Conservation (phyloP, 2,113 vertebrate species). For the Petrocephalus microphthalmus region DNA sequence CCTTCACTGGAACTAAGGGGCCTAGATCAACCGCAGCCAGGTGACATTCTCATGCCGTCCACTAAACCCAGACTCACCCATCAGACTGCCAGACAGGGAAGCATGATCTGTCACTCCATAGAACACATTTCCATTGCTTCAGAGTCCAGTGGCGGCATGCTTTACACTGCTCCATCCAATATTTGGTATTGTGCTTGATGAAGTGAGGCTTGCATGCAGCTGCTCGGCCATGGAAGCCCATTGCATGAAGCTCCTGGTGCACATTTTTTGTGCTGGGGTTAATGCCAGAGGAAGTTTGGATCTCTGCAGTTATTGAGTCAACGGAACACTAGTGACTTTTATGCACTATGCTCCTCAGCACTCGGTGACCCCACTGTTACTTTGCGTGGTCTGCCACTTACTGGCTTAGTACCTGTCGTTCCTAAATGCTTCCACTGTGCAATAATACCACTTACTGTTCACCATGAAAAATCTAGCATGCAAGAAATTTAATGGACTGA, state of each 20-base stretch:
- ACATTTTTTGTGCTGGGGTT: not conserved
- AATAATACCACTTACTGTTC: not conserved
- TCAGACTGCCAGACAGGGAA: not conserved
- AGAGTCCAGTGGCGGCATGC: not conserved
- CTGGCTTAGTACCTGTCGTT: not conserved
- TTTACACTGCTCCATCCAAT: not conserved
- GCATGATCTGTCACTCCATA: not conserved
- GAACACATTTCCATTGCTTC: not conserved
- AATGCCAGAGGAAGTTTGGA: not conserved
- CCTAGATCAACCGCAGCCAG: not conserved
- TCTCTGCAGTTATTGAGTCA: not conserved
- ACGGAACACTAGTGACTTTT: not conserved
- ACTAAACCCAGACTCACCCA: not conserved
- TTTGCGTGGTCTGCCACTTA: not conserved
- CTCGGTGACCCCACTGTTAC: not conserved
- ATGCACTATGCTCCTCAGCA: not conserved
- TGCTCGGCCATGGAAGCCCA: not conserved
- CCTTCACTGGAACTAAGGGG: not conserved
- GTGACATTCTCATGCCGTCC: not conserved
- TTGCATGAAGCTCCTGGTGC: not conserved
- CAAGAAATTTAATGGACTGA: not conserved
- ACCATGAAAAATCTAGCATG: not conserved
- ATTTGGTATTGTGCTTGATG: not conserved
- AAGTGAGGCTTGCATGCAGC: not conserved
- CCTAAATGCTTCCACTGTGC: not conserved